phyloP scores from a whole-genome alignment of 2,888 invertebrate genomes.

The Cryptosula pallasiana region DNA sequence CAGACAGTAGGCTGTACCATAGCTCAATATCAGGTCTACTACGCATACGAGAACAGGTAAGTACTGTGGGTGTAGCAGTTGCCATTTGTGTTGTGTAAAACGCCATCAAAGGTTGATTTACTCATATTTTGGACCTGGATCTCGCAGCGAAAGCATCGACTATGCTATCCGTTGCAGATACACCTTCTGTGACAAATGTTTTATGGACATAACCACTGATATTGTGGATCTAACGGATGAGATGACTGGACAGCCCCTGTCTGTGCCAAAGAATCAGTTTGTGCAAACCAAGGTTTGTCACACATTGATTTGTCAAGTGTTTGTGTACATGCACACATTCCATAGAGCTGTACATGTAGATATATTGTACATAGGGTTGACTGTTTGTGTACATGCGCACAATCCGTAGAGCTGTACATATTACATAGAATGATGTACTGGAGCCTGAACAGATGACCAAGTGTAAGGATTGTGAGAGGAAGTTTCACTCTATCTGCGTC shows the following conservation, averaged over 20 bases:
- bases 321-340: background rate
- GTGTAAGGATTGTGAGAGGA: conserved; percentile 92
- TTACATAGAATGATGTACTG: conserved; percentile 94
- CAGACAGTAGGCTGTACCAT: conserved; percentile 75
- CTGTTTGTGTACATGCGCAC: background rate
- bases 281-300: background rate
- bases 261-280: background rate
- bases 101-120: too few species aligned
- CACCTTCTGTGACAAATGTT: conserved; percentile 99
- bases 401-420: background rate
- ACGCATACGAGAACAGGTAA: conserved; percentile 95
- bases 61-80: too few species aligned
- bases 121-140: too few species aligned
- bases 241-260: conserved; percentile 62
- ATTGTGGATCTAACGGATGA: conserved; percentile 96
- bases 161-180: conserved; percentile 77
- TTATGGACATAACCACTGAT: conserved; percentile 97
- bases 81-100: too few species aligned
- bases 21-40: conserved; percentile 95
- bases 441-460: conserved; percentile 95
- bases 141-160: too few species aligned
- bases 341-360: background rate
- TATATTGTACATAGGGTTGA: background rate
- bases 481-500: conserved; percentile 96
- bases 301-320: background rate